Percentiles rank a stretch among this genome's conserved stretches.
These are phyloP conservation scores for Cydia fagiglandana DNA, from an alignment of 1,140 invertebrate genomes.

Conservation along the genomic window DNA sequence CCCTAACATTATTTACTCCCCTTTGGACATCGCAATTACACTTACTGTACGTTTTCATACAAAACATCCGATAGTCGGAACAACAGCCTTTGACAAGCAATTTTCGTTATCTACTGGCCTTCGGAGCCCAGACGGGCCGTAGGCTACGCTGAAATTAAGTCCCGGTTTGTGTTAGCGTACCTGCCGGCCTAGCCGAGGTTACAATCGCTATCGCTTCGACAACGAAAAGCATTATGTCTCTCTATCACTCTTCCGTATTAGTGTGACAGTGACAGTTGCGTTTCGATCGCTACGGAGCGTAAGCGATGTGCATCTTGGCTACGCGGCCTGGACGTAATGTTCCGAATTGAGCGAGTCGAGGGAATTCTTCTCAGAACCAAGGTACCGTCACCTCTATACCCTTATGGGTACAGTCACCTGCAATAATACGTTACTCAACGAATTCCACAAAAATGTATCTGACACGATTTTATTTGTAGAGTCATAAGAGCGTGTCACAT, in stretches of 20 bases:
- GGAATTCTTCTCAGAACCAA: background rate
- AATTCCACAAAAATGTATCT: too few species aligned
- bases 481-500: too few species aligned
- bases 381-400: background rate
- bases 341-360: background rate
- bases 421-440: too few species aligned
- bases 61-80: background rate
- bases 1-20: background rate
- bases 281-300: too few species aligned
- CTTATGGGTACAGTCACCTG: too few species aligned
- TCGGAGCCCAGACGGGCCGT: constrained; percentile 3
- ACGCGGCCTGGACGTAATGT: background rate
- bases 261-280: too few species aligned
- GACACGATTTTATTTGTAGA: too few species aligned
- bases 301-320: too few species aligned
- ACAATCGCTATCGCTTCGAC: too few species aligned
- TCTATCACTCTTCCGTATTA: too few species aligned
- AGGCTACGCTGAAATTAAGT: constrained; percentile 11
- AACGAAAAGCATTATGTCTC: too few species aligned
- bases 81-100: constrained; percentile 20
- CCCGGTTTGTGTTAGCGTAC: background rate
- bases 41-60: background rate
- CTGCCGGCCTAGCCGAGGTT: too few species aligned
- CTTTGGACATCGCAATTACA: background rate
- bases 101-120: constrained; percentile 14